Evolutionary conservation across 2,888 invertebrate species (phyloP), one percentile per base, ranked within the genome.

Genomic region (Trichacis sp.): DNA sequence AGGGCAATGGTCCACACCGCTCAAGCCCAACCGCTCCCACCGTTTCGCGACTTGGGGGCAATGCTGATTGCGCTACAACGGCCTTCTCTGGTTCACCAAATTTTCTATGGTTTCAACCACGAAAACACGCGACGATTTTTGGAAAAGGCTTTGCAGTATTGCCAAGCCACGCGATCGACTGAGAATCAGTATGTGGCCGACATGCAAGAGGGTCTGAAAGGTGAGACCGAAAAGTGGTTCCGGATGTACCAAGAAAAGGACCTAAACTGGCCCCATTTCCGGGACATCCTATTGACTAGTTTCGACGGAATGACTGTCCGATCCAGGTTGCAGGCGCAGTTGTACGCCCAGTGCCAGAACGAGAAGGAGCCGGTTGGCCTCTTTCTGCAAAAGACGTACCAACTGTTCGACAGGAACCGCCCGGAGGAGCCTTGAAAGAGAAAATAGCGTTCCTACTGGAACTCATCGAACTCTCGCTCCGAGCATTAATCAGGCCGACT

Each of bases 361-460:
- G 46, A 49, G 3, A 51, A 51, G 14, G 61, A 62, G 11, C 42
- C 46, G 8, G 55, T 62, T 0, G 36, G 24, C 1, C 38, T 53
- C 1, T 61, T 61, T 19, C 33, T 61, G 1, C 19, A 55, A 14
- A 14, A 55, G 12, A 62, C 50, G 14, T 58, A 50, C 19, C 51
- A 61, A 20, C 17, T 61, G 0, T 61, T 52, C 18, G 52, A 55
- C 11, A 36, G 61, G 6, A 1, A 54, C 2, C 36, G 45, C 1
- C 64, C 68, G 8, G 65, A 70, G 40, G 64, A 64, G 12, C 62
- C 63, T 3, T 5, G 24, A 8, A 8, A 1, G 63, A 68, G 0
- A 52, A 61, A 9, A 67, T 72, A 8, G 38, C 62, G 15, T 59
- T 61, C n/a, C 14, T 59, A 2, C 30, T 48, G 12, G 54, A 54